These are phyloP conservation scores for Phenganax stokvisi DNA, from an alignment of 92 coral and sea anemone genomes.

Conservation along the genomic window DNA sequence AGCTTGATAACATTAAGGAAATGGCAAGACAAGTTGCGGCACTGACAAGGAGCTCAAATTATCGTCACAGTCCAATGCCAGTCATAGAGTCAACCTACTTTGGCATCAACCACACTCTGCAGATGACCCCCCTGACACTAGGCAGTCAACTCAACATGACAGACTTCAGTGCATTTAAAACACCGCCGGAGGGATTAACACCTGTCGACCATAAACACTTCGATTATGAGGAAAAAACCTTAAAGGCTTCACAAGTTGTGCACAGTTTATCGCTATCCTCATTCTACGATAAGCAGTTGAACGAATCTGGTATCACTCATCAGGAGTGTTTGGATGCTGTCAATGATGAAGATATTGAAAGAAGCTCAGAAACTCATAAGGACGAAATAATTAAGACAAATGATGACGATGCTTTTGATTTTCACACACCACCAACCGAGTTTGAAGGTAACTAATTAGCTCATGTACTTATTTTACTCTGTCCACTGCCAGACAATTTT, in stretches of 20 bases:
- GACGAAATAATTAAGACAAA: neutral
- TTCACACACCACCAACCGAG: constrained; percentile 31
- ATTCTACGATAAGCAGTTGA: neutral
- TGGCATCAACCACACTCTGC: constrained; percentile 29
- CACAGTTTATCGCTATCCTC: neutral
- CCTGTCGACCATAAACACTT: constrained; percentile 35
- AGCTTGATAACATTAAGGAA: constrained; percentile 84
- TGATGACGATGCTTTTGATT: constrained; percentile 14
- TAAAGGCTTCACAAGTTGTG: neutral
- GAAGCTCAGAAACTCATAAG: neutral
- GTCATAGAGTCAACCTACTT: constrained; percentile 11
- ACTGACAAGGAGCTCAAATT: constrained; percentile 64
- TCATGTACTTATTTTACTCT: neutral
- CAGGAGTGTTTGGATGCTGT: neutral
- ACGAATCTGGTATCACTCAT: neutral
- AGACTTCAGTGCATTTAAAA: constrained; percentile 28
- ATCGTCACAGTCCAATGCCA: constrained; percentile 30
- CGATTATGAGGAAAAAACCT: constrained; percentile 19
- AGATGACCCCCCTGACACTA: neutral
- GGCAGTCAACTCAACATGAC: constrained; percentile 5
- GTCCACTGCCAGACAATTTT: neutral
- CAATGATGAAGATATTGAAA: neutral
- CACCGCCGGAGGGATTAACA: constrained; percentile 27
- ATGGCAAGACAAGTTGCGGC: constrained; percentile 99
- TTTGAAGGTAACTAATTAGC: constrained; percentile 26